Evolutionary conservation across 2,113 vertebrate genomes (phyloP).

Genomic region (Mandrillus leucophaeus): DNA sequence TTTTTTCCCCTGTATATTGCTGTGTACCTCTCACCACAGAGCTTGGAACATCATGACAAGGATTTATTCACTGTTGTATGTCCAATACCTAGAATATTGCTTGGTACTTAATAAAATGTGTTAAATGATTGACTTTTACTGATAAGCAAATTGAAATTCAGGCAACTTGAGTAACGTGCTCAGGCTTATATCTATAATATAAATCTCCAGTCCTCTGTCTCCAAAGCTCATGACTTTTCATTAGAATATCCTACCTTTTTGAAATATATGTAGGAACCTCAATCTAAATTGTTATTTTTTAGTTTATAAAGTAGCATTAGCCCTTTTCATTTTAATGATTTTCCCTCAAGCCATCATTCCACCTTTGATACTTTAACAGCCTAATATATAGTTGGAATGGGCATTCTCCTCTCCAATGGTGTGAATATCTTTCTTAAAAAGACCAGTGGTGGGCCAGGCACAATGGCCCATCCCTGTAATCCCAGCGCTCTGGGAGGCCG

Average conservation of each 20-base stretch:
- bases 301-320: background rate
- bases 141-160: conserved; percentile 1
- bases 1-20: background rate
- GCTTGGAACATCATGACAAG: background rate
- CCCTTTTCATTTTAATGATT: background rate
- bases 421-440: background rate
- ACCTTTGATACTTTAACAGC: background rate
- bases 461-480: too few species aligned
- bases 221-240: background rate
- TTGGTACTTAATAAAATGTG: background rate
- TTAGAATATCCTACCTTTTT: background rate
- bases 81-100: background rate
- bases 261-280: background rate
- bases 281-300: background rate
- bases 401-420: background rate
- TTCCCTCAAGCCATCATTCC: background rate
- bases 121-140: conserved; percentile 16
- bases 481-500: too few species aligned
- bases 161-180: background rate
- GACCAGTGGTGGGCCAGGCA: too few species aligned
- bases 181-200: background rate
- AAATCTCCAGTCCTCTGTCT: background rate
- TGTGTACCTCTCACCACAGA: background rate
- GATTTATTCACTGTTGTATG: background rate
- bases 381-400: background rate